Conservation (phyloP, 2,113 vertebrate genomes). For the Ibidorhyncha struthersii region DNA sequence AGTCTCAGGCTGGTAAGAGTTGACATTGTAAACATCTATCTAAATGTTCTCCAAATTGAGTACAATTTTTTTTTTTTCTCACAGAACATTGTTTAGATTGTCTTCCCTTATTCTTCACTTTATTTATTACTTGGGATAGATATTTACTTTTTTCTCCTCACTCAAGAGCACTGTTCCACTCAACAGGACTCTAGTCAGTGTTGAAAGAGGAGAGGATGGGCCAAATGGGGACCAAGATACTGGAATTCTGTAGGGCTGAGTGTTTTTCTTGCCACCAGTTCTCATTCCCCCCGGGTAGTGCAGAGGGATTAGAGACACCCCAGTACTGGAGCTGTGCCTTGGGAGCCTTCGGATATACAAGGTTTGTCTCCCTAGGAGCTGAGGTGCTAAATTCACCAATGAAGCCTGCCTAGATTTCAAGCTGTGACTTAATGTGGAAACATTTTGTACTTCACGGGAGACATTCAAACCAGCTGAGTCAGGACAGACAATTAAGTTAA, state of each 20-base stretch:
- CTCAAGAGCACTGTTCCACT: not conserved
- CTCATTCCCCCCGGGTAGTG: not conserved
- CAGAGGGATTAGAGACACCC: not conserved
- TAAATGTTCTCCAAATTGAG: not conserved
- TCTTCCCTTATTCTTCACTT: not conserved
- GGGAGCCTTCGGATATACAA: not conserved
- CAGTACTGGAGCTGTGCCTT: not conserved
- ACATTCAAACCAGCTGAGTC: not conserved
- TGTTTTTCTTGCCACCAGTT: not conserved
- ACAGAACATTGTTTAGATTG: not conserved
- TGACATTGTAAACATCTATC: not conserved
- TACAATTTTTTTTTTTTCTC: not conserved
- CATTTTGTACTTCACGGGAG: not conserved
- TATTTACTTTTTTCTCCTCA: not conserved
- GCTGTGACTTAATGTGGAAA: not conserved
- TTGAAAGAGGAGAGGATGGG: not conserved
- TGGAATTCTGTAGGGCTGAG: not conserved
- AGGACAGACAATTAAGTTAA: not conserved
- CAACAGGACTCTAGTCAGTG: not conserved
- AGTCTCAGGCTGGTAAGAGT: not conserved
- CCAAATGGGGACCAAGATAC: not conserved
- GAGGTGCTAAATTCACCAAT: not conserved
- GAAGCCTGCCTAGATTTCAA: not conserved
- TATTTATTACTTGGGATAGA: not conserved
- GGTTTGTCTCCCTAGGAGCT: not conserved